A percentile compares a stretch with the other conserved stretches of the same genome.
Evolutionary conservation across 2,888 invertebrate genomes (phyloP).

Genomic region (Phlogophora meticulosa): DNA sequence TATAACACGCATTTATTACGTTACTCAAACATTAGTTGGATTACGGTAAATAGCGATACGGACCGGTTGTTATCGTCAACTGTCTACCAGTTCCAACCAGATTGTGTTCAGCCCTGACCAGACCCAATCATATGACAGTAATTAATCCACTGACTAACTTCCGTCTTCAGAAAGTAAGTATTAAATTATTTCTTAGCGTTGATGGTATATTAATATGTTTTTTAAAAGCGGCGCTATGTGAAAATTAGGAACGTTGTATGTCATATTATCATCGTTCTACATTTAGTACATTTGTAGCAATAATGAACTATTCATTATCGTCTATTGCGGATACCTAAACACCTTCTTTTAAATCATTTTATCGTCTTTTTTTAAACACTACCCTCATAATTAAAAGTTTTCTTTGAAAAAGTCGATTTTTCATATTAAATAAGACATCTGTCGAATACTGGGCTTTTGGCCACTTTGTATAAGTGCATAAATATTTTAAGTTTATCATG

Average conservation of each 20-base stretch:
- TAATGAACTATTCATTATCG: neutral
- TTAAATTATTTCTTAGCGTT: slow-evolving; percentile 38
- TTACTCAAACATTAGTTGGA: slow-evolving; percentile 48
- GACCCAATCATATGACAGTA: slow-evolving; percentile 40
- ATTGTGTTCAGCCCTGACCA: slow-evolving; percentile 28
- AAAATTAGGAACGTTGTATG: neutral
- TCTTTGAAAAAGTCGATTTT: too few species aligned
- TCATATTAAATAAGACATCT: too few species aligned
- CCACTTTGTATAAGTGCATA: too few species aligned
- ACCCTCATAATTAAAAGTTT: neutral
- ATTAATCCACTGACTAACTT: slow-evolving; percentile 49
- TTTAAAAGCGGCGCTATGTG: slow-evolving; percentile 3
- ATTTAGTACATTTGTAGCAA: slow-evolving; percentile 1
- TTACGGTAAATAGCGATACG: slow-evolving; percentile 57
- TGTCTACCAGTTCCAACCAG: slow-evolving; percentile 25
- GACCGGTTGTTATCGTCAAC: slow-evolving; percentile 57
- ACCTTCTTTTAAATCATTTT: too few species aligned
- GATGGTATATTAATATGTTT: slow-evolving; percentile 18
- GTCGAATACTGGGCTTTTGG: too few species aligned
- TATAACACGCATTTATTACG: slow-evolving; percentile 49
- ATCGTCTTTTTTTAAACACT: too few species aligned
- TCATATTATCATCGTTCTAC: slow-evolving; percentile 2
- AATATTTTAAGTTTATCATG: too few species aligned
- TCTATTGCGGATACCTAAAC: neutral
- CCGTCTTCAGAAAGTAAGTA: slow-evolving; percentile 32